These are phyloP conservation scores for Dasyurus viverrinus DNA, from an alignment of 2,113 vertebrate genomes.

Conservation along the genomic window DNA sequence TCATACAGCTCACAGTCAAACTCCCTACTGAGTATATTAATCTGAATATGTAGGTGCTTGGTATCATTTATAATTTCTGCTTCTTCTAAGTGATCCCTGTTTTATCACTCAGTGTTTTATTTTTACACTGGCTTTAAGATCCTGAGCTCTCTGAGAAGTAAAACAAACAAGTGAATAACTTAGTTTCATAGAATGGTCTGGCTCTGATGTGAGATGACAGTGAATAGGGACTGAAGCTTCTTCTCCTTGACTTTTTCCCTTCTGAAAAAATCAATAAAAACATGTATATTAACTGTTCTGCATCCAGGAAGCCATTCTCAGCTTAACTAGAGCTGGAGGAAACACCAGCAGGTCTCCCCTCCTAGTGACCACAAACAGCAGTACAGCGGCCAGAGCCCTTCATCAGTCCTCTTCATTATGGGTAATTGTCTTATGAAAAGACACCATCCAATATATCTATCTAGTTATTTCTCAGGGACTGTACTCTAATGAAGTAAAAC, in stretches of 20 bases:
- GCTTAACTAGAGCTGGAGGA: neutral
- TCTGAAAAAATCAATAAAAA: slow-evolving; percentile 19
- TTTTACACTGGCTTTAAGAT: slow-evolving; percentile 19
- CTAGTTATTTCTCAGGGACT: slow-evolving; percentile 46
- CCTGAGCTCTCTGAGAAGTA: slow-evolving; percentile 10
- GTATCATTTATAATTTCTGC: neutral
- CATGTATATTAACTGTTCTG: neutral
- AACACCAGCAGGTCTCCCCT: neutral
- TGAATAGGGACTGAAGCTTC: slow-evolving; percentile 39
- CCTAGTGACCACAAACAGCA: neutral
- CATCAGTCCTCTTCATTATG: slow-evolving; percentile 50
- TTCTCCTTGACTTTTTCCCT: slow-evolving; percentile 7
- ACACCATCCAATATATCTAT: slow-evolving; percentile 57
- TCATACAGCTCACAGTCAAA: neutral
- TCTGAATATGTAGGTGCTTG: neutral
- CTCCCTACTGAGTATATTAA: neutral
- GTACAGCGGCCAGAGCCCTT: neutral
- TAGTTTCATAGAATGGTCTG: neutral
- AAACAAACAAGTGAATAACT: neutral
- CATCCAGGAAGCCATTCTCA: slow-evolving; percentile 23
- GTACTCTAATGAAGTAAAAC: slow-evolving; percentile 51
- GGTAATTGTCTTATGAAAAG: slow-evolving; percentile 68
- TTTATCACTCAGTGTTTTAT: slow-evolving; percentile 35
- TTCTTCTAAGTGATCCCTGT: slow-evolving; percentile 1
- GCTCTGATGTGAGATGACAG: neutral